Evolutionary conservation across 2,888 invertebrate species (phyloP).

Genomic region (Acanthococcus lagerstroemiae): DNA sequence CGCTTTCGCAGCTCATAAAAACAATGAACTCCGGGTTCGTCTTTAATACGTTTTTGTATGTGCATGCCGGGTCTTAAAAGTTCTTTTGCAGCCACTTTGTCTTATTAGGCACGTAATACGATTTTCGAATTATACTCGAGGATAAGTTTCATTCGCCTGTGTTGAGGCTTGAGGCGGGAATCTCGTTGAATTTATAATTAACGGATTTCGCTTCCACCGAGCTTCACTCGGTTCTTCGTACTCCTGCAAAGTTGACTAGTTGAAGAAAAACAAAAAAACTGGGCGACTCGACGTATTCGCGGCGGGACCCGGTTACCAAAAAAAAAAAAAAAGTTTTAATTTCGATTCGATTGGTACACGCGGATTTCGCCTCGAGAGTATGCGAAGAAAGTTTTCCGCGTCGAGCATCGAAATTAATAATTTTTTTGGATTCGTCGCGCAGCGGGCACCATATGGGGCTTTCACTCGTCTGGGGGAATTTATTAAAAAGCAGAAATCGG

Average conservation of each 20-base stretch:
- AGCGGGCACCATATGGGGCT: conserved; percentile 12
- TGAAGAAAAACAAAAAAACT: neutral
- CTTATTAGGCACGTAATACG: conserved; percentile 27
- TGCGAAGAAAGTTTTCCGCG: neutral
- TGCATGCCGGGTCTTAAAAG: neutral
- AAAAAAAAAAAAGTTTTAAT: neutral
- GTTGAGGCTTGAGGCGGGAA: conserved; percentile 7
- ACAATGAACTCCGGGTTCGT: conserved; percentile 14
- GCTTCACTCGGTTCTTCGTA: neutral
- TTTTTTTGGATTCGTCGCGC: conserved; percentile 1
- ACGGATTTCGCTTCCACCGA: neutral
- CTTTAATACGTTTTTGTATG: conserved; percentile 4
- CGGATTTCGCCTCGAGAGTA: neutral
- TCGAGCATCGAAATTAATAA: conserved; percentile 12
- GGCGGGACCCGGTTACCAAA: neutral
- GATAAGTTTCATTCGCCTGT: conserved; percentile 9
- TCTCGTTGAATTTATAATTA: neutral
- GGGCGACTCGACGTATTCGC: neutral
- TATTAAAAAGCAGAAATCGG: conserved; percentile 11
- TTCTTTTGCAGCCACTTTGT: conserved; percentile 16
- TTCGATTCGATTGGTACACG: neutral
- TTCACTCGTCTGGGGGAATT: conserved; percentile 7
- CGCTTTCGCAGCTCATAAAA: conserved; percentile 19
- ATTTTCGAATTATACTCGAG: conserved; percentile 14
- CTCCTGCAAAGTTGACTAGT: no score